Percentiles rank a stretch among this genome's conserved stretches.
Conservation (phyloP, 1,140 invertebrate species). For the Drosophila aff. region DNA sequence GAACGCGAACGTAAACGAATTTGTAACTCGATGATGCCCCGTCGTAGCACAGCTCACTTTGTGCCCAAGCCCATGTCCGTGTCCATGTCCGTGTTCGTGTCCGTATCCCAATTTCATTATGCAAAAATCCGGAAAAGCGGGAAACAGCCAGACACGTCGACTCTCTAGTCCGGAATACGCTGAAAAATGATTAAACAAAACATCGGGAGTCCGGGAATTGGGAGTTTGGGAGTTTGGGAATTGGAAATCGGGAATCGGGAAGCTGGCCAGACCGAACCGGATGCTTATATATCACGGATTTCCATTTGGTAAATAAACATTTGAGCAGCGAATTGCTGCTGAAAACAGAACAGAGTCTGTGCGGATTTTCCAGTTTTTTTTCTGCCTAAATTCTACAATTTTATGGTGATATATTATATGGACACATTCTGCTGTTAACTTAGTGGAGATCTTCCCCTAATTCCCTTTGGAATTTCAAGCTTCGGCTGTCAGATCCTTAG, state of each 20-base stretch:
- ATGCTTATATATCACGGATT: conserved; percentile 48
- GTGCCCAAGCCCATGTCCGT: conserved; percentile 4
- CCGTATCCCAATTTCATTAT: conserved; percentile 60
- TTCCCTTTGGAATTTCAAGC: neutral
- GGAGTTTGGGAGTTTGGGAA: neutral
- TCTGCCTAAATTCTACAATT: neutral
- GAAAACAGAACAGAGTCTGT: no score
- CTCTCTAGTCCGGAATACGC: conserved; percentile 10
- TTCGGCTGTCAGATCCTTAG: neutral
- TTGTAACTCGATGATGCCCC: conserved; percentile 61
- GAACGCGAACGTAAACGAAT: conserved; percentile 60
- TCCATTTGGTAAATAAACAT: conserved; percentile 37
- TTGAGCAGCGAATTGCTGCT: neutral
- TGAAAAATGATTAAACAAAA: conserved; percentile 55
- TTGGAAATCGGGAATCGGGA: neutral
- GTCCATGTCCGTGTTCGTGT: conserved; percentile 8
- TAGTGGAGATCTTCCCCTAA: neutral
- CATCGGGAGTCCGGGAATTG: neutral
- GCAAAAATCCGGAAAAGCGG: conserved; percentile 47
- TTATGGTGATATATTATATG: neutral
- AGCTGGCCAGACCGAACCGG: neutral
- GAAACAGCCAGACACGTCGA: conserved; percentile 6
- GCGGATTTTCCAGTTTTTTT: neutral
- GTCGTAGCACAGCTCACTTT: conserved; percentile 47
- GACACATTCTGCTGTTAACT: no score